These are phyloP conservation scores for Harpagus bidentatus DNA, from an alignment of 2,113 vertebrate species.

Conservation along the genomic window DNA sequence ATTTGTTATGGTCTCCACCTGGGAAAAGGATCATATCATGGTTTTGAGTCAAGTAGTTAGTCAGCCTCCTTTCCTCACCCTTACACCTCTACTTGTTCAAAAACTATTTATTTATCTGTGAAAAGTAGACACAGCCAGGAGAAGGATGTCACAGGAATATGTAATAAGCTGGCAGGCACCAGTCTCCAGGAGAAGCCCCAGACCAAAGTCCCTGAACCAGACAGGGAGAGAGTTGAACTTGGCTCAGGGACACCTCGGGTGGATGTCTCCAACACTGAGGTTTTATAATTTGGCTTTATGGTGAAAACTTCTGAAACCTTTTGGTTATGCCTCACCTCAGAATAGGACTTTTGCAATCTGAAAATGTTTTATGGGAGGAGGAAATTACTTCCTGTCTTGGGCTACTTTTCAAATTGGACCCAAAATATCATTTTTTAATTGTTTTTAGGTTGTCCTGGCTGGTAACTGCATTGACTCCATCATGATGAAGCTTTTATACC, in stretches of 20 bases:
- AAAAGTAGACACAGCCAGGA: not conserved
- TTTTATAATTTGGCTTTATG: not conserved
- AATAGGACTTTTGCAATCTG: not conserved
- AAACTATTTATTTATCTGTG: not conserved
- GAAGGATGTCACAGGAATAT: not conserved
- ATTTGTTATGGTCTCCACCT: not conserved
- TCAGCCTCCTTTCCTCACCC: not conserved
- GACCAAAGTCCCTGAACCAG: not conserved
- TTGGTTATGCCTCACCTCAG: not conserved
- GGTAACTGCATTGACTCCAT: not conserved
- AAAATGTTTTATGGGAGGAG: slow-evolving; percentile 11
- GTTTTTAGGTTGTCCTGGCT: not conserved
- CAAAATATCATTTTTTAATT: not conserved
- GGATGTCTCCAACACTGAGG: not conserved
- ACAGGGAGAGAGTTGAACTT: not conserved
- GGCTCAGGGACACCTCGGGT: not conserved
- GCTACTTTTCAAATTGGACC: slow-evolving; percentile 27
- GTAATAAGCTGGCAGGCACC: not conserved
- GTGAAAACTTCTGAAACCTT: not conserved
- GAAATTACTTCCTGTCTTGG: slow-evolving; percentile 35
- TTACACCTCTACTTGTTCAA: not conserved
- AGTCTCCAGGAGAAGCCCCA: not conserved
- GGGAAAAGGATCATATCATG: not conserved
- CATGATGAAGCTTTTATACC: slow-evolving; percentile 4
- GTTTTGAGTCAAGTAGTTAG: not conserved